Base-by-base conservation (phyloP, 92 coral and sea anemone genomes). In the Porites lobata region DNA sequence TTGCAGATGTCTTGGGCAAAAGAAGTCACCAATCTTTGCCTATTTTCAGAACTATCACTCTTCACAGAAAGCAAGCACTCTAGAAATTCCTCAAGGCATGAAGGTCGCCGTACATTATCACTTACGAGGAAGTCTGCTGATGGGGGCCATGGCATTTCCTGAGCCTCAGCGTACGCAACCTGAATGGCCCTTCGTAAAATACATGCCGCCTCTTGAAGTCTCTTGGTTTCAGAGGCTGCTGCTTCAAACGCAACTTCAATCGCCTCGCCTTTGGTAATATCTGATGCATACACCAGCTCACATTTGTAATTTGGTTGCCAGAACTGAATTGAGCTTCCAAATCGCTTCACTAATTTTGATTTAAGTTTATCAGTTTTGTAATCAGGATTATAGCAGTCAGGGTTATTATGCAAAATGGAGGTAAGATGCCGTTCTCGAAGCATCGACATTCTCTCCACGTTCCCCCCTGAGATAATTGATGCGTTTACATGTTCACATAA, bases 391-490 rank as follows among this genome's bases (percentile, higher is more conserved):
- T 29, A n/a, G 69, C 66, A 54, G 50, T 81, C 72, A 43, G 75
- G 77, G 10, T 38, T 21, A 11, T 62, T 67, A 4, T 32, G 43
- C 85, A 80, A 61, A 13, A 53, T 18, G 32, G 1, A 26, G 32
- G 32, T 26, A 26, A 26, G 32, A 26, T 26, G 1, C 32, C 32
- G n/a, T n/a, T n/a, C n/a, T n/a, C n/a, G n/a, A n/a, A n/a, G n/a
- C n/a, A n/a, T n/a, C n/a, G n/a, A n/a, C 58, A 80, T 80, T 66
- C 75, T 80, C 51, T 80, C 77, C 10, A 58, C 85, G 19, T 80
- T 80, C 56, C 75, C 75, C 29, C 54, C 78, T n/a, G 8, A 29
- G 15, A 80, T 80, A 43, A 66, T 62, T 15, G 85, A 9, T 66
- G 22, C 19, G 50, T 22, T 62, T 5, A 80, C 75, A 66, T 80